A percentile compares a stretch with the other conserved stretches of the same genome.
These are phyloP conservation scores for Solenopsis fugax DNA, from an alignment of 1,140 invertebrate species.

Conservation along the genomic window DNA sequence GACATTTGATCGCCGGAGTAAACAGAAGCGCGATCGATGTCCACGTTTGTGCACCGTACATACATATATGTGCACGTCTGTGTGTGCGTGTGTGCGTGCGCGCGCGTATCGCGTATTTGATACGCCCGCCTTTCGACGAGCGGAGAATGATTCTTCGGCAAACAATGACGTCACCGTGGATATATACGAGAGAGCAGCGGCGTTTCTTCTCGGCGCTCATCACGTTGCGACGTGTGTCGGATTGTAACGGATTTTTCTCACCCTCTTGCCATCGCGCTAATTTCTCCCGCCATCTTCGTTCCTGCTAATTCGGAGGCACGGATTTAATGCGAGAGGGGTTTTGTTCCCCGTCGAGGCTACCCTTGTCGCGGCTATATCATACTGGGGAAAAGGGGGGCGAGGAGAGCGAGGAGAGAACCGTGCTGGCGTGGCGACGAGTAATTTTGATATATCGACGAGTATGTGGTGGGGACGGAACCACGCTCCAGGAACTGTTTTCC, in stretches of 20 bases:
- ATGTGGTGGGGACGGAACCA: conserved; percentile 1
- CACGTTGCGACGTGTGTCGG: background rate
- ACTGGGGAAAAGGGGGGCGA: conserved; percentile 36
- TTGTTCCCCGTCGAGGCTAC: conserved; percentile 3
- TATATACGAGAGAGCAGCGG: conserved; percentile 9
- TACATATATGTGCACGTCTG: background rate
- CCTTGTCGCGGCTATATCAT: background rate
- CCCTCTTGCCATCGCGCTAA: background rate
- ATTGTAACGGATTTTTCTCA: background rate
- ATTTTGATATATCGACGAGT: conserved; percentile 81
- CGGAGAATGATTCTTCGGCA: conserved; percentile 47
- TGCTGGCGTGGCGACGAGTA: conserved; percentile 74
- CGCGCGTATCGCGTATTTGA: conserved; percentile 9
- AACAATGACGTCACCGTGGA: conserved; percentile 68
- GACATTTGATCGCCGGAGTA: conserved; percentile 74
- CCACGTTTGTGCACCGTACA: background rate
- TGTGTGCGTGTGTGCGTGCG: background rate
- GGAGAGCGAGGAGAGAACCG: background rate
- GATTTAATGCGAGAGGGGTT: conserved; percentile 42
- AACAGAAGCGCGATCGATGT: conserved; percentile 71
- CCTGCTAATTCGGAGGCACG: conserved; percentile 24
- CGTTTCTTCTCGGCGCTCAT: conserved; percentile 3
- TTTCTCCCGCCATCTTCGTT: conserved; percentile 27
- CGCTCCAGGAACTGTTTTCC: conserved; percentile 60
- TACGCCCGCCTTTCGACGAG: conserved; percentile 33